These are phyloP conservation scores for Ophion ellenae DNA, from an alignment of 2,888 invertebrate species.

Conservation along the genomic window DNA sequence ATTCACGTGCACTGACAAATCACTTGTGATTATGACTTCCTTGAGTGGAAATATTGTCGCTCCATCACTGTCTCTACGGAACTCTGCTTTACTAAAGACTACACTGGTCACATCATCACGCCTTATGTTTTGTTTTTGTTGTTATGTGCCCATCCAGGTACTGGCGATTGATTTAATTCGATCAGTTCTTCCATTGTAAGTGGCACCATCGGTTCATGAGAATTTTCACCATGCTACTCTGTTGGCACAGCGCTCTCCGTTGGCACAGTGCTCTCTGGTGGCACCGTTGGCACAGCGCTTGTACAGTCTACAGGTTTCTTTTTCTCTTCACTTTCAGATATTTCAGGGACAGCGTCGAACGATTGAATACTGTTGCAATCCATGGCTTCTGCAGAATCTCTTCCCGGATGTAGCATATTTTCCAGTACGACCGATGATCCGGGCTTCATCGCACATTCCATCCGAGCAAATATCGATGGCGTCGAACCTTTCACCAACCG, in stretches of 20 bases:
- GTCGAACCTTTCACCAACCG: conserved; percentile 33
- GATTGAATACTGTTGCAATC: conserved; percentile 17
- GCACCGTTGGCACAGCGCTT: conserved; percentile 11
- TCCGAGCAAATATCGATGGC: conserved; percentile 35
- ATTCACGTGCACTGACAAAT: conserved; percentile 41
- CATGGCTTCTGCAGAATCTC: conserved; percentile 37
- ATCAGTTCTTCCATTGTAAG: conserved; percentile 34
- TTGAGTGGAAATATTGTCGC: conserved; percentile 31
- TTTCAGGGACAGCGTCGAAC: too few relatives aligned
- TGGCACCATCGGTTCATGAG: conserved; percentile 12
- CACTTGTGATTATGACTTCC: conserved; percentile 37
- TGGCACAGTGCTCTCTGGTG: conserved; percentile 13
- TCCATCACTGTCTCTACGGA: conserved; percentile 24
- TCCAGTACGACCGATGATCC: neutral
- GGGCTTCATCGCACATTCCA: conserved; percentile 19
- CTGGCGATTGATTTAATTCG: conserved; percentile 30
- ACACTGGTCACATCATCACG: conserved; percentile 31
- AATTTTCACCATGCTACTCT: conserved; percentile 18
- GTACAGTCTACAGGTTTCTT: too few relatives aligned
- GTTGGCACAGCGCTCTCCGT: conserved; percentile 22
- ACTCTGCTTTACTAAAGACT: conserved; percentile 29
- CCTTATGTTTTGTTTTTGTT: conserved; percentile 28
- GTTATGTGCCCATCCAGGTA: conserved; percentile 39
- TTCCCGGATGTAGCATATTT: conserved; percentile 25
- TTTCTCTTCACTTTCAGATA: too few relatives aligned